Conservation (phyloP, 2,888 invertebrate species). For the Byasa hedistus region DNA sequence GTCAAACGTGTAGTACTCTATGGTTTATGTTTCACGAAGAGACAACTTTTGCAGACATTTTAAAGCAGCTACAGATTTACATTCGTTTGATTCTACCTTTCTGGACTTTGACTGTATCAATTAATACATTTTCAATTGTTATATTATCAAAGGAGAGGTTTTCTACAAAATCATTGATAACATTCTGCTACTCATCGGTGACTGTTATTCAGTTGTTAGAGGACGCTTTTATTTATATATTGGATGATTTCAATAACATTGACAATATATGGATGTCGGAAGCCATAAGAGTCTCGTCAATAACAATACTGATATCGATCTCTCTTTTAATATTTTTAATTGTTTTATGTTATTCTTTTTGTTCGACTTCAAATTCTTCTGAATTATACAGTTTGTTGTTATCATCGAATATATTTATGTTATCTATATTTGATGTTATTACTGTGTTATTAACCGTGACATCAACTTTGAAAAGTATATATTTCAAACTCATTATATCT, state of each 20-base stretch:
- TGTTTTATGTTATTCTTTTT: not conserved
- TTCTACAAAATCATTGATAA: constrained; percentile 4
- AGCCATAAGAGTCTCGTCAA: constrained; percentile 3
- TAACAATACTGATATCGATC: not conserved
- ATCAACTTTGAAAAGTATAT: not conserved
- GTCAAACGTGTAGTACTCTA: constrained; percentile 3
- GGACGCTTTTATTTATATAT: not conserved
- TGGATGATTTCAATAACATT: not conserved
- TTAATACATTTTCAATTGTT: not conserved
- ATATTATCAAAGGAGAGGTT: not conserved
- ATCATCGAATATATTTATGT: constrained; percentile 4
- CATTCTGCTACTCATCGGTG: constrained; percentile 2
- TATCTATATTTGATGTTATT: constrained; percentile 2
- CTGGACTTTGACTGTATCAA: constrained; percentile 8
- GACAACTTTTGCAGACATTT: not conserved
- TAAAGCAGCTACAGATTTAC: constrained; percentile 1
- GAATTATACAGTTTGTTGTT: not conserved
- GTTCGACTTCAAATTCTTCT: not conserved
- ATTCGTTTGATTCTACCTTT: constrained; percentile 1
- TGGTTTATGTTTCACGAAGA: not conserved
- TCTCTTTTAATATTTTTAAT: not conserved
- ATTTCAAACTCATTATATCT: not conserved
- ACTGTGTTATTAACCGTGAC: constrained; percentile 1
- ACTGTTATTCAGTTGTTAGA: not conserved
- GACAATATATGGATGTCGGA: not conserved